Evolutionary conservation across 2,113 vertebrate species (phyloP).

Genomic region (Eulemur rufifrons): DNA sequence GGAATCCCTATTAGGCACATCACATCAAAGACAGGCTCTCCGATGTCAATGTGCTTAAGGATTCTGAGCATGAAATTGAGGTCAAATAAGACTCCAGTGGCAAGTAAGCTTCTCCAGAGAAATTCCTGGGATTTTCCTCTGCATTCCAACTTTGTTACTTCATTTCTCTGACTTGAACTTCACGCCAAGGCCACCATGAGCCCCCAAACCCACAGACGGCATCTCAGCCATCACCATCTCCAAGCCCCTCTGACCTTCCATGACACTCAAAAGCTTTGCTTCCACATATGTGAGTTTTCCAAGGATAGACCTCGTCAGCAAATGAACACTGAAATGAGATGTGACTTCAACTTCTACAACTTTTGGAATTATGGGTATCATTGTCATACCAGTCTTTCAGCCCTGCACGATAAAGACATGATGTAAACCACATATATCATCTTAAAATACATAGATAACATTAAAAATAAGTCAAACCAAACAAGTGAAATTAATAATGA

Average conservation of each 20-base stretch:
- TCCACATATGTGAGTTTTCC: neutral
- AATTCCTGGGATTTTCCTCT: neutral
- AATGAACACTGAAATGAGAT: neutral
- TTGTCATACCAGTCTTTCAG: neutral
- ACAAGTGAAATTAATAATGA: neutral
- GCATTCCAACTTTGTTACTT: neutral
- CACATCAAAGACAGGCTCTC: neutral
- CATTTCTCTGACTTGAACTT: neutral
- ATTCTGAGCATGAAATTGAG: conserved; percentile 20
- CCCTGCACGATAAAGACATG: neutral
- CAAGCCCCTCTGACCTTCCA: neutral
- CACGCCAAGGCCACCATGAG: neutral
- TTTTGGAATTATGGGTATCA: neutral
- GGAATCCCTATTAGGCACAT: neutral
- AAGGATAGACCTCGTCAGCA: neutral
- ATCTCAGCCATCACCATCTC: no score
- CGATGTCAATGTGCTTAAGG: neutral
- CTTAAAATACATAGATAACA: neutral
- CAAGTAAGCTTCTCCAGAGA: neutral
- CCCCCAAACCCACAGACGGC: neutral
- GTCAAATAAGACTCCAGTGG: neutral
- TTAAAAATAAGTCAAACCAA: neutral
- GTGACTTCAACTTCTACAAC: neutral
- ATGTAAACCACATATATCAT: neutral
- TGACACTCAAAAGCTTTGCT: neutral